These are phyloP conservation scores for Onychomys leucogaster DNA, from an alignment of 2,797 vertebrate species.

Conservation along the genomic window DNA sequence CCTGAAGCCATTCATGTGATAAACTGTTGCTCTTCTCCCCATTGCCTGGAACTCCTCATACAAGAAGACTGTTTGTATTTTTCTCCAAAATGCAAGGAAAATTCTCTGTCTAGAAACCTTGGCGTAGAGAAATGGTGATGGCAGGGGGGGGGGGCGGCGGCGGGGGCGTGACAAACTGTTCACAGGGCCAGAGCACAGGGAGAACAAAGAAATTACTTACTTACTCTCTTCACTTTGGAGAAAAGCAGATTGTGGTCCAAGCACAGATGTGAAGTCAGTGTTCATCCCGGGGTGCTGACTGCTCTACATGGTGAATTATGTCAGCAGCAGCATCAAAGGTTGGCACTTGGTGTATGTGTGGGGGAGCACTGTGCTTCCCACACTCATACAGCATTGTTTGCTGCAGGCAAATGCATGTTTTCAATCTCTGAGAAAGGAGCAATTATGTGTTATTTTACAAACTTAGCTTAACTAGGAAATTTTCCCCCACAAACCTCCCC, in stretches of 20 bases:
- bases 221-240: not conserved
- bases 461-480: not conserved
- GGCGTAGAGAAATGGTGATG: constrained; percentile 15
- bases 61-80: constrained; percentile 24
- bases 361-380: too few species aligned
- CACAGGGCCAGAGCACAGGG: not conserved
- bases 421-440: not conserved
- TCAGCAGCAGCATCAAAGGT: not conserved
- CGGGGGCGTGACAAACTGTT: constrained; percentile 61
- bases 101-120: constrained; percentile 67
- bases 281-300: not conserved
- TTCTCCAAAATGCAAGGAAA: constrained; percentile 38
- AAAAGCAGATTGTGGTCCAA: not conserved
- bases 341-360: accelerated
- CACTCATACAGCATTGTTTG: not conserved
- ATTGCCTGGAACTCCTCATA: not conserved
- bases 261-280: accelerated
- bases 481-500: not conserved
- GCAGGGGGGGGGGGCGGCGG: too few species aligned
- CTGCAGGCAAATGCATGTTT: not conserved
- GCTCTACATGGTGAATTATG: not conserved
- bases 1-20: not conserved
- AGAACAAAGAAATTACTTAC: not conserved
- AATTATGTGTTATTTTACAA: not conserved
- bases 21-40: too few species aligned